phyloP scores from a whole-genome alignment of 2,888 invertebrate species.

The Sialis lutaria region DNA sequence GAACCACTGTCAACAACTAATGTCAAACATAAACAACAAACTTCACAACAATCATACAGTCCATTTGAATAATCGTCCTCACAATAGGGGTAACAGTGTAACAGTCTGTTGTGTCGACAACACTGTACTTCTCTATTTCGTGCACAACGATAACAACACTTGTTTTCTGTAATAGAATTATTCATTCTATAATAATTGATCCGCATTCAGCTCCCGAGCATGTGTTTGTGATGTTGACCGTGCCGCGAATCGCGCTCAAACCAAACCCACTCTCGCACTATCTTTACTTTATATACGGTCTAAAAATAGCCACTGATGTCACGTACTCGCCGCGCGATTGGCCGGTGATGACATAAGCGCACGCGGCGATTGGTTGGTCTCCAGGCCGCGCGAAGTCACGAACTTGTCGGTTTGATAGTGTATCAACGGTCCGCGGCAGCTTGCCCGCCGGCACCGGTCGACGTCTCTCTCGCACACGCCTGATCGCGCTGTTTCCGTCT shows the following conservation, averaged over 20 bases:
- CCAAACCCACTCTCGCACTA: constrained; percentile 21
- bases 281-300: constrained; percentile 20
- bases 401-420: not conserved
- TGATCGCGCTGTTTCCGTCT: too few species aligned
- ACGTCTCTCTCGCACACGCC: too few species aligned
- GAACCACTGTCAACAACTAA: constrained; percentile 13
- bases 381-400: constrained; percentile 10
- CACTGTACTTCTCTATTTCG: not conserved
- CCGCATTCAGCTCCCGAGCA: not conserved
- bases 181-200: not conserved
- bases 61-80: constrained; percentile 1
- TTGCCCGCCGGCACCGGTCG: too few species aligned
- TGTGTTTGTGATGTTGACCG: constrained; percentile 15
- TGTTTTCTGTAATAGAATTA: not conserved
- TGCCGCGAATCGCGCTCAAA: constrained; percentile 23
- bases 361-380: constrained; percentile 15
- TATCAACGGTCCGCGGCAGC: too few species aligned
- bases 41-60: not conserved
- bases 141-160: not conserved
- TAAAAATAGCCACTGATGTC: constrained; percentile 25
- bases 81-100: not conserved
- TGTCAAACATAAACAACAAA: constrained; percentile 1
- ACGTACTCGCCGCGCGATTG: constrained; percentile 15
- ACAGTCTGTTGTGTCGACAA: not conserved
- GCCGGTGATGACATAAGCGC: constrained; percentile 18